phyloP scores from a whole-genome alignment of 2,113 vertebrate species.

The Neogale vison region DNA sequence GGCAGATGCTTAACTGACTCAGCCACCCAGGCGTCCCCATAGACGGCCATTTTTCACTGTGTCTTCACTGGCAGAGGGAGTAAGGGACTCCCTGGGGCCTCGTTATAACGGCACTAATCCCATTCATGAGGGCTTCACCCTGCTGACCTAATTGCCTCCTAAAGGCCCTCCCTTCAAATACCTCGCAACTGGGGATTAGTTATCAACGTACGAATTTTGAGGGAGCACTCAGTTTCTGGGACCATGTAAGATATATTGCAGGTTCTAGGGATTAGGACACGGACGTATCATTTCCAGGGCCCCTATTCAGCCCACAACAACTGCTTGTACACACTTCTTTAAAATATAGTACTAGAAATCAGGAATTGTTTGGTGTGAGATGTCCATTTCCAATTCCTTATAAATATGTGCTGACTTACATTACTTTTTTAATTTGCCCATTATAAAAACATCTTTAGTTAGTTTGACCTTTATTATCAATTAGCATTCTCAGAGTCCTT shows the following conservation, averaged over 20 bases:
- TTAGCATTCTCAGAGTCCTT: slow-evolving; percentile 37
- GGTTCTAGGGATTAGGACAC: background rate
- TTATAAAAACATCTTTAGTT: background rate
- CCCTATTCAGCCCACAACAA: background rate
- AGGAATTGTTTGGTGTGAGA: background rate
- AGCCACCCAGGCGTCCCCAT: background rate
- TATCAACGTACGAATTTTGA: background rate
- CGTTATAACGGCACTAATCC: background rate
- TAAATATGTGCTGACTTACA: background rate
- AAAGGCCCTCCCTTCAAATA: background rate
- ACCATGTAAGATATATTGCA: background rate
- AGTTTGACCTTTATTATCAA: background rate
- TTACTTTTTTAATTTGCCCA: background rate
- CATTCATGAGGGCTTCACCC: background rate
- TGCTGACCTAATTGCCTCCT: background rate
- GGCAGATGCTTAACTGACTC: too few relatives aligned
- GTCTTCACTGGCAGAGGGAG: background rate
- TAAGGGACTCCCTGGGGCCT: background rate
- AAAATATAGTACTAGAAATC: background rate
- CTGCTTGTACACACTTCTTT: background rate
- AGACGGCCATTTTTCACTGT: background rate
- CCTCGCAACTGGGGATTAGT: background rate
- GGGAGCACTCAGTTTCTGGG: background rate
- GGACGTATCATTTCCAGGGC: background rate
- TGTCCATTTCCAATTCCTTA: background rate